Percentiles rank a stretch among this genome's conserved stretches.
These are phyloP conservation scores for Lethrus apterus DNA, from an alignment of 1,140 invertebrate genomes.

Conservation along the genomic window DNA sequence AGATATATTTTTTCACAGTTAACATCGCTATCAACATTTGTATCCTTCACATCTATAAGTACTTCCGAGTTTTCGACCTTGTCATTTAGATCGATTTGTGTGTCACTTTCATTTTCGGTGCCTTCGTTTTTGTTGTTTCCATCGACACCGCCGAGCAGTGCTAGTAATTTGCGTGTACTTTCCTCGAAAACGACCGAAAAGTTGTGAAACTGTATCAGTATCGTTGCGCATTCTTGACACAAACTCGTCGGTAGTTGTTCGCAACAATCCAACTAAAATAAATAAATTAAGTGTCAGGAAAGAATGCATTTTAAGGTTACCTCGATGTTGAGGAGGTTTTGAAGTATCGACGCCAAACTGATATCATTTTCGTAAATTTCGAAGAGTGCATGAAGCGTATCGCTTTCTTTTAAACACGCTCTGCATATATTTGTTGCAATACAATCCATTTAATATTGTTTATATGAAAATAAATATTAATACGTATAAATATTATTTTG, in stretches of 20 bases:
- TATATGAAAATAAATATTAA: no score
- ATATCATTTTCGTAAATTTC: conserved; percentile 14
- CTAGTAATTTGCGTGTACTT: not conserved
- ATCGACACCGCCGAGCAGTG: not conserved
- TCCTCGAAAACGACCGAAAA: conserved; percentile 13
- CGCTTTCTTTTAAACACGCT: conserved; percentile 9
- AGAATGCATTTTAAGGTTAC: conserved; percentile 6
- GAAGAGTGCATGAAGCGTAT: conserved; percentile 7
- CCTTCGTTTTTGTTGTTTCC: not conserved
- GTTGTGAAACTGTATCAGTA: conserved; percentile 15
- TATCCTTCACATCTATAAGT: not conserved
- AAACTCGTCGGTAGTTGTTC: conserved; percentile 10
- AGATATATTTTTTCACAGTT: conserved; percentile 5
- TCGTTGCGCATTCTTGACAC: conserved; percentile 10
- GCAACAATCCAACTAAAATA: conserved; percentile 4
- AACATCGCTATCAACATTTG: not conserved
- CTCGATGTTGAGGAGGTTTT: conserved; percentile 8
- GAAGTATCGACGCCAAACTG: conserved; percentile 11
- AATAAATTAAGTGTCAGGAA: not conserved
- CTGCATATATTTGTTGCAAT: conserved; percentile 12
- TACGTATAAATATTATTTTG: not conserved
- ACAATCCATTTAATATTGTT: conserved; percentile 7
- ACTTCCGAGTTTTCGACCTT: no score
- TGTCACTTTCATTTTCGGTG: not conserved
- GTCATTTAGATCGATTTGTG: not conserved